Percentiles rank a stretch among this genome's conserved stretches.
Evolutionary conservation across 2,113 vertebrate species (phyloP).

Genomic region (Pampusana beccarii): DNA sequence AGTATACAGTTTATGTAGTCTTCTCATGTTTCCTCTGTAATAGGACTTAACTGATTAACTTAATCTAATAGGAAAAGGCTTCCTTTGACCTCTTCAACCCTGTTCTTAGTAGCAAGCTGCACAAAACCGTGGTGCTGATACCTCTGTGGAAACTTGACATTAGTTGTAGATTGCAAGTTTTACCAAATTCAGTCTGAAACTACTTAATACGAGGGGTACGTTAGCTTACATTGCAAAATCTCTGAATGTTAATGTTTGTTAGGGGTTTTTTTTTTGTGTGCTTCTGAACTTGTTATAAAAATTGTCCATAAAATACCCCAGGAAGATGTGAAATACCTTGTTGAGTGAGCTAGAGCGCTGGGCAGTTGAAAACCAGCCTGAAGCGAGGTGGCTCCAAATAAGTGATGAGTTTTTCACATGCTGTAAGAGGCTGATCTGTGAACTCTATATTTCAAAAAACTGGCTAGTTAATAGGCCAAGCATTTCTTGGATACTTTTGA

Average conservation of each 20-base stretch:
- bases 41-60: slow-evolving; percentile 45
- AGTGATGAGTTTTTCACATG: neutral
- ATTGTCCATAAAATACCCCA: neutral
- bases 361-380: neutral
- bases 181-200: neutral
- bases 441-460: neutral
- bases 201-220: neutral
- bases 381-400: neutral
- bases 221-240: neutral
- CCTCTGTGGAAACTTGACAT: neutral
- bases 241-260: neutral
- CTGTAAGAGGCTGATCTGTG: neutral
- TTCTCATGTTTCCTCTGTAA: slow-evolving; percentile 25
- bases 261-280: neutral
- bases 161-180: neutral
- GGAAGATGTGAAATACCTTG: slow-evolving; percentile 1
- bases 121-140: neutral
- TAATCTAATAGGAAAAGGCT: slow-evolving; percentile 48
- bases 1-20: neutral
- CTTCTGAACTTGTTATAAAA: neutral
- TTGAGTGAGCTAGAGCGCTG: neutral
- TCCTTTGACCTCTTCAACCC: slow-evolving; percentile 30
- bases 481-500: neutral
- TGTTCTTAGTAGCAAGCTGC: neutral
- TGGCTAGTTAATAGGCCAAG: neutral